These are phyloP conservation scores for Agriopis marginaria DNA, from an alignment of 2,888 invertebrate genomes.

Conservation along the genomic window DNA sequence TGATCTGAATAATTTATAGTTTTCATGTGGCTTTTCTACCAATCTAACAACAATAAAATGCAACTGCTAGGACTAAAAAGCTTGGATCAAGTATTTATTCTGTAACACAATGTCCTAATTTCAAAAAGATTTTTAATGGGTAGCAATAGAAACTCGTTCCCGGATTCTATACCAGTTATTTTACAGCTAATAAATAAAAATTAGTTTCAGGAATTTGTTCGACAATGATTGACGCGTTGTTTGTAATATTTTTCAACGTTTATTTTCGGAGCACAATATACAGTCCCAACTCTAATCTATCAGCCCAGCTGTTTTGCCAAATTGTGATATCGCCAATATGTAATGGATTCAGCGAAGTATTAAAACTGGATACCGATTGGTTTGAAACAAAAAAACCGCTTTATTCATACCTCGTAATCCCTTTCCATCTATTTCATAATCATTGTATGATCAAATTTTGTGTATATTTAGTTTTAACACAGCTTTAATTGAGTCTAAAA, in stretches of 20 bases:
- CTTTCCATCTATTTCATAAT: neutral
- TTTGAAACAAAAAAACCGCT: conserved; percentile 16
- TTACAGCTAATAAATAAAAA: conserved; percentile 12
- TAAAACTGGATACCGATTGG: conserved; percentile 34
- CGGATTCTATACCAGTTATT: neutral
- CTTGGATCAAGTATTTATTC: neutral
- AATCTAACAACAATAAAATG: too few relatives aligned
- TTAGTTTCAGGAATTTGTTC: conserved; percentile 5
- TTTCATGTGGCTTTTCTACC: too few relatives aligned
- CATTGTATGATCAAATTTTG: neutral
- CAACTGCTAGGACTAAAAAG: neutral
- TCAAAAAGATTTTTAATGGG: neutral
- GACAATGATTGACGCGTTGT: conserved; percentile 21
- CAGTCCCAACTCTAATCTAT: conserved; percentile 17
- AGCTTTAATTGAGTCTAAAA: too few relatives aligned
- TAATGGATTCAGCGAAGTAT: conserved; percentile 20
- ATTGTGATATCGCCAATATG: conserved; percentile 12
- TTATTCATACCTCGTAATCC: neutral
- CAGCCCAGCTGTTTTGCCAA: conserved; percentile 15
- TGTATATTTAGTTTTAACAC: too few relatives aligned
- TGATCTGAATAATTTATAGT: too few relatives aligned
- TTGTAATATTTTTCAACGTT: conserved; percentile 16
- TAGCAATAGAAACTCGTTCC: neutral
- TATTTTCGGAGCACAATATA: conserved; percentile 12
- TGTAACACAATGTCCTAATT: neutral